These are phyloP conservation scores for Geophilus truncorum DNA, from an alignment of 2,888 invertebrate species.

Conservation along the genomic window DNA sequence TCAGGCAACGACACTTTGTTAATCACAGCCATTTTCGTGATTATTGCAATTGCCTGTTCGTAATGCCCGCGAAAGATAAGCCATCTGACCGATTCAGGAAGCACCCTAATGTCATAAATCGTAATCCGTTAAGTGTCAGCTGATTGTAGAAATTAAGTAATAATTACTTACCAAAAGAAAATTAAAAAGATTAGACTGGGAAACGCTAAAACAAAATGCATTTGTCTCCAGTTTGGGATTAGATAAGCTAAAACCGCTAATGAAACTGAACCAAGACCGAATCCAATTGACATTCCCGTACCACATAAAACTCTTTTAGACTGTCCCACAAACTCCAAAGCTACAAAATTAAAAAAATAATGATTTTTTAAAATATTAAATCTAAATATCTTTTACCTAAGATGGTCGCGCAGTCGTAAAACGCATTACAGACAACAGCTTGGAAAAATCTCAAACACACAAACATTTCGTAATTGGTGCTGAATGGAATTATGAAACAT, in stretches of 20 bases:
- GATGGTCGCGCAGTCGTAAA: slow-evolving; percentile 41
- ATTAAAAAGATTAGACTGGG: slow-evolving; percentile 57
- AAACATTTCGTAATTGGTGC: slow-evolving; percentile 55
- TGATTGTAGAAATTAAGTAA: too few species aligned
- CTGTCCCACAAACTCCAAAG: slow-evolving; percentile 60
- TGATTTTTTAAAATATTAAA: background rate
- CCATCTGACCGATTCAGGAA: slow-evolving; percentile 69
- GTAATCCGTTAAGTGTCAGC: too few species aligned
- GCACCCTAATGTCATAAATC: slow-evolving; percentile 53
- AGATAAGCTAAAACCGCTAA: slow-evolving; percentile 61
- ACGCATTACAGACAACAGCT: slow-evolving; percentile 51
- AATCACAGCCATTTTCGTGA: slow-evolving; percentile 57
- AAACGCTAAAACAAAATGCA: slow-evolving; percentile 63
- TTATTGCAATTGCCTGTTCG: slow-evolving; percentile 56
- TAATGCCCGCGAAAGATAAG: slow-evolving; percentile 59
- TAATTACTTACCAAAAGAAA: slow-evolving; percentile 56
- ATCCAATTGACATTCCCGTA: slow-evolving; percentile 65
- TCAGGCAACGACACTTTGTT: slow-evolving; percentile 55
- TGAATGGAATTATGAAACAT: slow-evolving; percentile 55
- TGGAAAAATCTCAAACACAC: slow-evolving; percentile 55
- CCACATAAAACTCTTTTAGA: slow-evolving; percentile 57
- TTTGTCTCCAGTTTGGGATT: slow-evolving; percentile 62
- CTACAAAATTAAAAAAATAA: slow-evolving; percentile 40
- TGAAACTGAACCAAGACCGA: slow-evolving; percentile 63
- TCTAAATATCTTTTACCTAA: slow-evolving; percentile 51